Conservation (phyloP, 2,888 invertebrate species). For the Ophioninae sp. region DNA sequence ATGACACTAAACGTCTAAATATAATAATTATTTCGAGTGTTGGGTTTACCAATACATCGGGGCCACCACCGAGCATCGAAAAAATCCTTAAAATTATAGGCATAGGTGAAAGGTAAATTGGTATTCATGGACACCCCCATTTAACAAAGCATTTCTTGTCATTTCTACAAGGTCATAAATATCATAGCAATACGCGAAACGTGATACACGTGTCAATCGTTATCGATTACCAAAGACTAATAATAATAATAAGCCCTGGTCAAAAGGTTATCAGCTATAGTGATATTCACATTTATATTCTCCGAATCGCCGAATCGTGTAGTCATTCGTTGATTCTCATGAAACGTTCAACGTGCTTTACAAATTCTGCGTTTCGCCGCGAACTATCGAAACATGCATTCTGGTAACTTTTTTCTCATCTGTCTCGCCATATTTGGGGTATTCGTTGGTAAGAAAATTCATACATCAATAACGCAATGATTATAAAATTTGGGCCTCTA, state of each 20-base stretch:
- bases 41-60: no score
- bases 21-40: no score
- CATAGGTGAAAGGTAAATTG: no score
- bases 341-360: background rate
- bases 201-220: background rate
- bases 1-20: no score
- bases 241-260: slow-evolving; percentile 1
- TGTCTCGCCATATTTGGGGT: background rate
- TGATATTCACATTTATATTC: background rate
- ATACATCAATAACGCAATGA: background rate
- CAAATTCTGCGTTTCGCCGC: background rate
- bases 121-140: no score
- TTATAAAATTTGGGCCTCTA: background rate
- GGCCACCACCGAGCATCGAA: no score
- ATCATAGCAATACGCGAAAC: background rate
- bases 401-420: background rate
- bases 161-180: background rate
- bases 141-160: no score
- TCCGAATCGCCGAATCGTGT: background rate
- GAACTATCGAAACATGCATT: slow-evolving; percentile 21
- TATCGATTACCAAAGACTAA: background rate
- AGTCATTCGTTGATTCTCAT: slow-evolving; percentile 2
- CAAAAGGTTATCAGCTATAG: slow-evolving; percentile 20
- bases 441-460: slow-evolving; percentile 27
- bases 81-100: no score